Percentiles rank a stretch among this genome's conserved stretches.
These are phyloP conservation scores for Vespertilio murinus DNA, from an alignment of 2,797 vertebrate species.

Conservation along the genomic window DNA sequence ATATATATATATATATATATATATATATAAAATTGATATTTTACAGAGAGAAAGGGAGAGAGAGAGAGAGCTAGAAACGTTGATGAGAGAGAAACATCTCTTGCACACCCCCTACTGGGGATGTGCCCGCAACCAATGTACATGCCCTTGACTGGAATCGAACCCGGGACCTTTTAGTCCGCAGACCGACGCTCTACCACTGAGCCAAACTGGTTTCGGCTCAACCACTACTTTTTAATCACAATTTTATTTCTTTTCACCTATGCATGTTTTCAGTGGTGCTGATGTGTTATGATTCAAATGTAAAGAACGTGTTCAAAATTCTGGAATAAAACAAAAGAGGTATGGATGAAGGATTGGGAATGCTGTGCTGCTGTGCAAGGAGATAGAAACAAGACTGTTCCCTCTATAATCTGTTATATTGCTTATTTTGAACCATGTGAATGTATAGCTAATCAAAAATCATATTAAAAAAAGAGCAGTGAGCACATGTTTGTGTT, in stretches of 20 bases:
- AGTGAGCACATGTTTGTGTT: slow-evolving; percentile 7
- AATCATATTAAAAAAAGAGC: slow-evolving; percentile 19
- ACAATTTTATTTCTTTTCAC: slow-evolving; percentile 46
- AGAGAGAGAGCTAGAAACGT: no score
- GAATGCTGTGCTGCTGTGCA: neutral
- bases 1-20: no score
- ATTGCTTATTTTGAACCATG: neutral
- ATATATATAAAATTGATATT: no score
- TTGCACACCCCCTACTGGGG: no score
- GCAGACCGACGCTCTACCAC: no score
- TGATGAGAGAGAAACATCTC: no score
- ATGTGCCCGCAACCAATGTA: no score
- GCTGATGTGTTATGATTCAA: neutral
- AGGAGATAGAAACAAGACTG: neutral
- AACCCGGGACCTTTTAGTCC: no score
- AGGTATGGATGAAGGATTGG: neutral
- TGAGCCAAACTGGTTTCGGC: no score
- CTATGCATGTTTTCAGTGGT: neutral
- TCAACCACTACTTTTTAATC: slow-evolving; percentile 16
- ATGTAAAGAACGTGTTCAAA: slow-evolving; percentile 44
- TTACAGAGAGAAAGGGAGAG: no score
- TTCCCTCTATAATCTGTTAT: neutral
- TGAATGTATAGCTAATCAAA: slow-evolving; percentile 42
- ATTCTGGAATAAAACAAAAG: slow-evolving; percentile 40
- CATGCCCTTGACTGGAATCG: no score